phyloP scores from a whole-genome alignment of 53 echinoderm and acorn worm genomes.

The Arbacia lixula region DNA sequence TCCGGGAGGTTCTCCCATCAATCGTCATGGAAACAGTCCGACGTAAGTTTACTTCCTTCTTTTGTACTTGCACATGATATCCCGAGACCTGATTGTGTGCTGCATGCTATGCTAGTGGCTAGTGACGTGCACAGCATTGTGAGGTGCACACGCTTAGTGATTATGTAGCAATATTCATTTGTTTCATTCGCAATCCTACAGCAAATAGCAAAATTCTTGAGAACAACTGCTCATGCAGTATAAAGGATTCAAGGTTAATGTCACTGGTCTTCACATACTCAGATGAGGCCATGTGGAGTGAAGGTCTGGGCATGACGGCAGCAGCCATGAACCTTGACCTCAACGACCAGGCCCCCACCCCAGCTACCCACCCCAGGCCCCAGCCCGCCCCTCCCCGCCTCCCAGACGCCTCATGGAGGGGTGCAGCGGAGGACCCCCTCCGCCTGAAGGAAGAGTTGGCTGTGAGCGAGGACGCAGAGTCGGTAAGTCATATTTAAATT shows the following conservation, averaged over 20 bases:
- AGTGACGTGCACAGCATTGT: no score
- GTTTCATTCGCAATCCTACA: no score
- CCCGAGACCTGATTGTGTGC: no score
- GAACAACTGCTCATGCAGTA: no score
- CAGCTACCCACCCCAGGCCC: not conserved
- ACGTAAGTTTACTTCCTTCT: constrained; percentile 64
- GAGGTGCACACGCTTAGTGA: no score
- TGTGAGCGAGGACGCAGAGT: constrained; percentile 77
- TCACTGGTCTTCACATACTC: no score
- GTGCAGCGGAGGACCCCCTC: constrained; percentile 50
- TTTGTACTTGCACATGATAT: no score
- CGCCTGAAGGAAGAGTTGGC: constrained; percentile 68
- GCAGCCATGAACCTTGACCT: constrained; percentile 91
- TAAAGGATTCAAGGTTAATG: no score
- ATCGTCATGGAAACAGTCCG: constrained; percentile 86
- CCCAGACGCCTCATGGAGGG: constrained; percentile 63
- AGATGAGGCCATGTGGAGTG: constrained; percentile 99
- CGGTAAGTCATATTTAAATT: constrained; percentile 47
- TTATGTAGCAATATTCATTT: no score
- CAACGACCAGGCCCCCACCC: constrained; percentile 24
- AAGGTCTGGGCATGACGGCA: constrained; percentile 94
- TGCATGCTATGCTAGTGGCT: no score
- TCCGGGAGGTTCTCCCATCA: constrained; percentile 77
- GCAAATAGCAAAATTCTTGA: no score
- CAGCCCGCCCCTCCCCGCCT: constrained; percentile 34